These are phyloP conservation scores for Chloromyia formosa DNA, from an alignment of 2,888 invertebrate genomes.

Conservation along the genomic window DNA sequence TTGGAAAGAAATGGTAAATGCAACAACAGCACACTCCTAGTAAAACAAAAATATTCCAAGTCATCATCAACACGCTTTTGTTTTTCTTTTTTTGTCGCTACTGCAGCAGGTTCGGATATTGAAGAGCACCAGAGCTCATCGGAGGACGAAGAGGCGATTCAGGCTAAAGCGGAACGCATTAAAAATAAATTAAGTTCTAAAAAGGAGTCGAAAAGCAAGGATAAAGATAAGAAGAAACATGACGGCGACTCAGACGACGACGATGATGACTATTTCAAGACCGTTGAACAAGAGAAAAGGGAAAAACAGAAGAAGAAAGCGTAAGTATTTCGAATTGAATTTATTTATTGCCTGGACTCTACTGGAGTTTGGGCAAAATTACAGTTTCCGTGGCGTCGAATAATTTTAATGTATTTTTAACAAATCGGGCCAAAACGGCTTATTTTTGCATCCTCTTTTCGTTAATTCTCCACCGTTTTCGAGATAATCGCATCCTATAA, in stretches of 20 bases:
- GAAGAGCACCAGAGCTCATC: constrained; percentile 54
- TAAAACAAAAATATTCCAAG: not conserved
- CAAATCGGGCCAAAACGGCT: no score
- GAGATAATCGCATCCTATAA: no score
- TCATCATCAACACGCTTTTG: not conserved
- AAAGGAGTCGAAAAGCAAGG: constrained; percentile 45
- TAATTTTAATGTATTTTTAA: no score
- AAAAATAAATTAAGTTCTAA: constrained; percentile 66
- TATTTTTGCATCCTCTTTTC: no score
- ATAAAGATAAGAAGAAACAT: constrained; percentile 52
- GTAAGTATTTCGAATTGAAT: constrained; percentile 59
- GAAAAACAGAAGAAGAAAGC: constrained; percentile 66
- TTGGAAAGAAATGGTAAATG: constrained; percentile 55
- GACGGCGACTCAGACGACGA: constrained; percentile 58
- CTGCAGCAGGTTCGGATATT: constrained; percentile 53
- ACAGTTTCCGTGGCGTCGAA: not conserved
- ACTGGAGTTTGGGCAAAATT: not conserved
- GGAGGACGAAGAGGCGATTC: constrained; percentile 59
- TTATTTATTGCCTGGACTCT: not conserved
- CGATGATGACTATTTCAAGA: constrained; percentile 69
- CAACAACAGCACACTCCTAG: not conserved
- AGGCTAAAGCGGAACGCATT: constrained; percentile 59
- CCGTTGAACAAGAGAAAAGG: constrained; percentile 72
- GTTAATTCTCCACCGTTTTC: no score
- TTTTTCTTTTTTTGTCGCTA: not conserved